Conservation (phyloP, 2,113 vertebrate genomes). For the Gadus macrocephalus region DNA sequence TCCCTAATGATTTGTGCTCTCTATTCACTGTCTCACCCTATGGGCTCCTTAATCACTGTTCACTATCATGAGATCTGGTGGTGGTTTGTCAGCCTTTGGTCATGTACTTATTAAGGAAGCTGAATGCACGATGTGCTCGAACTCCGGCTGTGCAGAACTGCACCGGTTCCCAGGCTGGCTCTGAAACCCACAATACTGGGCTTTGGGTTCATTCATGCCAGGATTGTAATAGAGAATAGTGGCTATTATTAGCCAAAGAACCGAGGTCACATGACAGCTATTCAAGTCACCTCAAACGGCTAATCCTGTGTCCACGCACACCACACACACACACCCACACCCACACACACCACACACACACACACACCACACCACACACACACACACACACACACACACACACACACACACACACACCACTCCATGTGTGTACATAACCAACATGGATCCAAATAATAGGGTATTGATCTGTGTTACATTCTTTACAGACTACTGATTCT, state of each 20-base stretch:
- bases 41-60: too few species aligned
- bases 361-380: slow-evolving; percentile 13
- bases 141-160: too few species aligned
- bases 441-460: neutral
- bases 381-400: slow-evolving; percentile 1
- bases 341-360: slow-evolving; percentile 13
- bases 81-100: too few species aligned
- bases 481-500: too few species aligned
- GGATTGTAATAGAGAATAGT: slow-evolving; percentile 35
- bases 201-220: slow-evolving; percentile 41
- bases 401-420: slow-evolving; percentile 26
- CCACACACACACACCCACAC: neutral
- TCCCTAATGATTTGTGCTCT: too few species aligned
- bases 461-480: too few species aligned
- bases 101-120: too few species aligned
- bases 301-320: neutral
- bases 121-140: too few species aligned
- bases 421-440: neutral
- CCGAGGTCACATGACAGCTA: slow-evolving; percentile 41
- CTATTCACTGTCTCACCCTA: too few species aligned
- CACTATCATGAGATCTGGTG: too few species aligned
- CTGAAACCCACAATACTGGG: neutral
- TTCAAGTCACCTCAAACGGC: slow-evolving; percentile 17
- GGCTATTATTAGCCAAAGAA: slow-evolving; percentile 57
- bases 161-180: too few species aligned